Percentiles rank a stretch among this genome's conserved stretches.
Conservation (phyloP, 1,140 invertebrate genomes). For the Sarcophaga peregrina region DNA sequence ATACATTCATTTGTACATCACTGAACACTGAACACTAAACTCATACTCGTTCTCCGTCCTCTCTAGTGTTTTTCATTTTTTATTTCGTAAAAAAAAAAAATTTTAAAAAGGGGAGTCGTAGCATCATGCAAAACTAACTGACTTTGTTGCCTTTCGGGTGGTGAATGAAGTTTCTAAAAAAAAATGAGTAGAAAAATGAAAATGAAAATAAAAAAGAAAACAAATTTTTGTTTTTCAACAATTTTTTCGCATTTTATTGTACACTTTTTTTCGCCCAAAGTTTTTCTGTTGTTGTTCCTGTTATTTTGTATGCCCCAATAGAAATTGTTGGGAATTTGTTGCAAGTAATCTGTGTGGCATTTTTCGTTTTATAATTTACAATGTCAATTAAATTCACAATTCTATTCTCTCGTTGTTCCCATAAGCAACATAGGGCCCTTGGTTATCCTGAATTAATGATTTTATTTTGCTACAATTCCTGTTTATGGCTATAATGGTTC, state of each 20-base stretch:
- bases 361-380: too few species aligned
- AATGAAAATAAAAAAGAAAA: too few species aligned
- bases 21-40: constrained; percentile 37
- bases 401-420: too few species aligned
- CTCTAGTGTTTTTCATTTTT: neutral
- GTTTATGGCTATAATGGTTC: too few species aligned
- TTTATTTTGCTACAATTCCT: too few species aligned
- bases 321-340: too few species aligned
- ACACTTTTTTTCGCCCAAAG: neutral
- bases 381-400: too few species aligned
- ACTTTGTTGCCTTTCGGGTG: constrained; percentile 21
- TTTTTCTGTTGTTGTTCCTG: too few species aligned
- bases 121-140: neutral
- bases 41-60: constrained; percentile 10
- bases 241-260: constrained; percentile 17
- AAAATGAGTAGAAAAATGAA: neutral
- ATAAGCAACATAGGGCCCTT: too few species aligned
- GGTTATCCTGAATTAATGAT: too few species aligned
- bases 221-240: neutral
- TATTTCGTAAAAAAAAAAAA: neutral
- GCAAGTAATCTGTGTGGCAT: too few species aligned
- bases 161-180: constrained; percentile 8
- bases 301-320: too few species aligned
- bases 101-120: neutral
- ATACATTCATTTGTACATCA: constrained; percentile 1